Evolutionary conservation across 2,797 vertebrate species (phyloP), one percentile per base, ranked within the genome.

Genomic region (Cryptoprocta ferox): DNA sequence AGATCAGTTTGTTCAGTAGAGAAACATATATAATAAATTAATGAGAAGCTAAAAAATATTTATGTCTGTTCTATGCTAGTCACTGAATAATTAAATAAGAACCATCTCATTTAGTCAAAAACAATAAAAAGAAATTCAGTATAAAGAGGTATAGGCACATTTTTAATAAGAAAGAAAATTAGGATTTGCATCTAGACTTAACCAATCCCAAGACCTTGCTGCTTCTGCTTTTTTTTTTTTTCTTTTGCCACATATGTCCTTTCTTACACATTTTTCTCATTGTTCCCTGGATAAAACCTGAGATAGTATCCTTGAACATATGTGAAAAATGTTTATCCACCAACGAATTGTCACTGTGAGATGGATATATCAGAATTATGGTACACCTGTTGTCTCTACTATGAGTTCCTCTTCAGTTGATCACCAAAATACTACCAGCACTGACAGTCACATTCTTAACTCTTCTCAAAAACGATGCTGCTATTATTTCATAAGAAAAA

Each of bases 1-100:
- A 79, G 56, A 90, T 80, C 18, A 81, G 32, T 56, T 56, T 82
- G 30, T 59, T 88, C 59, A 85, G 16, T 28, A 81, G 5, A 82
- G 9, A 90, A 71, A 92, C 32, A 50, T 28, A 50, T 28, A 42
- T 50, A 79, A 82, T 53, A 76, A 71, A 70, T 66, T 73, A 87
- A 70, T 48, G 9, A 86, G 3, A 45, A 30, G 3, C n/a, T 82
- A 86, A 84, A 21, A 79, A 91, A 63, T 80, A 82, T 50, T 95
- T 93, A 87, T 75, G 32, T 1, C 26, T 78, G 0, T 88, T 84
- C 24, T 91, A 26, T 91, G 16, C 18, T 61, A 82, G 4, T 76
- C 37, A 59, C 9, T 65, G 35, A 56, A 79, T 86, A 93, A 95
- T 78, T 95, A 71, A 59, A 81, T 85, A 35, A 82, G 37, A 96